Evolutionary conservation across 2,797 vertebrate species (phyloP), one percentile per base, ranked within the genome.

Genomic region (Lacerta viridis): DNA sequence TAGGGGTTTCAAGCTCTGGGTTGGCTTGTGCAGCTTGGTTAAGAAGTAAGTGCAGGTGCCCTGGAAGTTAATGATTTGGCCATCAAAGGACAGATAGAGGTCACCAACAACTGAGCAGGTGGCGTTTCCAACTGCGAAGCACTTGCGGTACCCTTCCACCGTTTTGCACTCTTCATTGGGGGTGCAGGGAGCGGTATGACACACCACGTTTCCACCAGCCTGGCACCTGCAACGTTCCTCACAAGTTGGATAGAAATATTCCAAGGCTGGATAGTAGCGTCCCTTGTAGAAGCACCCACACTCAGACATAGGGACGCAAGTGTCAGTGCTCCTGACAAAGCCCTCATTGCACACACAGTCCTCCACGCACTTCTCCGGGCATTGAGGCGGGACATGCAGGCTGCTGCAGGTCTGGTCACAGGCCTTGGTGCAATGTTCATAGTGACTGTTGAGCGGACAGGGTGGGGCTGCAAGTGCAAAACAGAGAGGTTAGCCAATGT

Each of bases 31-130:
- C 43, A 2, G 0, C 1, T 89, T 87, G 0, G 81, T 64, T 18
- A 97, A 87, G 61, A 95, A 87, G 4, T 97, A 97, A 43, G 91
- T 85, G 66, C 97, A 97, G 43, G 96, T 97, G 4, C 97, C 97
- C 82, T 95, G 96, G 93, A 97, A 97, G 77, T 95, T 91, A 77
- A 94, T 96, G 25, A 36, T 8, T 29, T 80, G 88, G 36, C 96
- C 95, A 3, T 97, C 97, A n/a, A 97, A 98, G 18, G 97, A 97
- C 88, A 94, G 95, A 88, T 97, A 97, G 91, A 96, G 95, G 18
- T 95, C 95, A 84, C 97, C 97, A 74, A 93, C 91, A 8, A 93
- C 94, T 91, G 87, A 94, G 72, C 97, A 97, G 0, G 46, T 92
- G 23, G 88, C 95, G 11, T 90, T 89, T 0, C 94, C 94, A 77